phyloP scores from a whole-genome alignment of 2,797 vertebrate genomes.

The Ceryle rudis region DNA sequence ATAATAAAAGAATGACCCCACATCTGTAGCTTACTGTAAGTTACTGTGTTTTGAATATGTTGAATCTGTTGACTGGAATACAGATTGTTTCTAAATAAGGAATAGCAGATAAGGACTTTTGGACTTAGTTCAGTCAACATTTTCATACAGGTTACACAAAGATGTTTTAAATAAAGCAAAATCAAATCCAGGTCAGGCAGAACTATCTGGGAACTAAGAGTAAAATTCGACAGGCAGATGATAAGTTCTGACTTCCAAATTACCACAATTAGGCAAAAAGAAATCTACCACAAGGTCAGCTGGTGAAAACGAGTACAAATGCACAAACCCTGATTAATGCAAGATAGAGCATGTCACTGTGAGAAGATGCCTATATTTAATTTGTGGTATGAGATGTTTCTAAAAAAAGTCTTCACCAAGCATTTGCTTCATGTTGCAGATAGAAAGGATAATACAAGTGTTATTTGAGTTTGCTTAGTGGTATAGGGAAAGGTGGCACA shows the following conservation, averaged over 20 bases:
- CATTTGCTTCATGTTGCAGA: background rate
- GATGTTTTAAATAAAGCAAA: background rate
- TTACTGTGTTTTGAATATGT: background rate
- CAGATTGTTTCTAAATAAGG: background rate
- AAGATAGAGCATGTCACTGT: background rate
- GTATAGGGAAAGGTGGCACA: background rate
- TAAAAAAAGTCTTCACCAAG: background rate
- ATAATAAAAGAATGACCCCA: background rate
- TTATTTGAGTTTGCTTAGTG: background rate
- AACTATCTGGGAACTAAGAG: background rate
- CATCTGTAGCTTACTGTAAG: background rate
- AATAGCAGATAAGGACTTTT: background rate
- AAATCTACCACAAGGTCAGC: background rate
- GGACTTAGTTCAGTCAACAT: background rate
- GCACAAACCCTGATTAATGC: background rate
- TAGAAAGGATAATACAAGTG: background rate
- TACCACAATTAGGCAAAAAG: background rate
- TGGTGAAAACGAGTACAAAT: background rate
- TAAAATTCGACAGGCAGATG: background rate
- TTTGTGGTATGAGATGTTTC: background rate
- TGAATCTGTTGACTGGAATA: background rate
- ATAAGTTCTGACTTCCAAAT: background rate
- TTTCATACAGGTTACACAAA: background rate
- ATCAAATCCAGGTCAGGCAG: background rate
- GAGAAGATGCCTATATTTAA: background rate